Percentiles rank a stretch among this genome's conserved stretches.
Evolutionary conservation across 1,140 invertebrate genomes (phyloP).

Genomic region (Drosophila obscura): DNA sequence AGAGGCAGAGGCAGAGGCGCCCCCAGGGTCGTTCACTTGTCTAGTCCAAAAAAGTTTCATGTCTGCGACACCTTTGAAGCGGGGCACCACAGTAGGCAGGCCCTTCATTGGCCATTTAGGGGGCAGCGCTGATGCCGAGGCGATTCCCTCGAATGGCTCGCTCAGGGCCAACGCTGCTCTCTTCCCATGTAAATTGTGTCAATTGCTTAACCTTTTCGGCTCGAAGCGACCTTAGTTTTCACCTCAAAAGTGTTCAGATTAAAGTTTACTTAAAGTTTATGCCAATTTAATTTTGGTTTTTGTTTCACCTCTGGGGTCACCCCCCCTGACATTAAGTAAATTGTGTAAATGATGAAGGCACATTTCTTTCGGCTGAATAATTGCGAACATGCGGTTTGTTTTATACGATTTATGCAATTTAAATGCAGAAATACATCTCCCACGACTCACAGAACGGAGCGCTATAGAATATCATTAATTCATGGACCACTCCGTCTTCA

Average conservation of each 20-base stretch:
- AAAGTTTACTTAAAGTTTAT: neutral
- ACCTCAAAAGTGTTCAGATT: conserved; percentile 43
- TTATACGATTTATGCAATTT: no score
- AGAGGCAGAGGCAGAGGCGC: conserved; percentile 45
- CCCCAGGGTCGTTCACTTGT: conserved; percentile 57
- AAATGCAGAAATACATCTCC: no score
- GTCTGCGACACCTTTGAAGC: conserved; percentile 9
- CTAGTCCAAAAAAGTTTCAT: conserved; percentile 26
- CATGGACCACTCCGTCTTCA: no score
- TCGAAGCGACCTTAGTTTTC: conserved; percentile 38
- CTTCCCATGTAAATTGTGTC: conserved; percentile 53
- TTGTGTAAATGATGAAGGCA: conserved; percentile 2
- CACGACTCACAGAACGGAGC: no score
- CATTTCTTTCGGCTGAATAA: no score
- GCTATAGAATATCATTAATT: no score
- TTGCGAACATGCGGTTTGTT: no score
- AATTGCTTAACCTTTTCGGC: conserved; percentile 48
- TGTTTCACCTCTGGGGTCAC: neutral
- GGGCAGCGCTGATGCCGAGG: conserved; percentile 12
- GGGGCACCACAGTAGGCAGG: conserved; percentile 9
- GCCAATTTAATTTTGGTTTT: conserved; percentile 9
- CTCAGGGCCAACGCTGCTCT: conserved; percentile 41
- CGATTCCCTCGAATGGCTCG: conserved; percentile 32
- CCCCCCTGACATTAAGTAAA: no score
- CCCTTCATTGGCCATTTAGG: conserved; percentile 57